phyloP scores from a whole-genome alignment of 23 tunicate species.

The Trididemnum clinides region DNA sequence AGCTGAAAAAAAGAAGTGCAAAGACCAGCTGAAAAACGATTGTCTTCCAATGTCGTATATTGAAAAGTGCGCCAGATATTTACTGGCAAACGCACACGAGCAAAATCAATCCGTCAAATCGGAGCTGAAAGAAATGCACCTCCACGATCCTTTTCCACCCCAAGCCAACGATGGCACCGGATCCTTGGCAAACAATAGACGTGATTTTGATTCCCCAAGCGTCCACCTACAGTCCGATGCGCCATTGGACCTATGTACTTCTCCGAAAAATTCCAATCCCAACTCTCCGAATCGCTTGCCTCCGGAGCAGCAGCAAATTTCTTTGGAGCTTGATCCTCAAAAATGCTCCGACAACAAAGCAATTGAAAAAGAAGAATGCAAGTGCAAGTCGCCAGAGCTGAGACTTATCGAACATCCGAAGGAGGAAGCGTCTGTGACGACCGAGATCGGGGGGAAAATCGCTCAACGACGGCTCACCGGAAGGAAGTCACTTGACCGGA shows the following conservation, averaged over 20 bases:
- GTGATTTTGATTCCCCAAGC: not conserved
- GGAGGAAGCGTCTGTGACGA: not conserved
- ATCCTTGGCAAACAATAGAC: not conserved
- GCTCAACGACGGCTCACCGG: slow-evolving; percentile 37
- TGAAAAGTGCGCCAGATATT: not conserved
- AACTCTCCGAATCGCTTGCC: slow-evolving; percentile 4
- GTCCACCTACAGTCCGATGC: slow-evolving; percentile 47
- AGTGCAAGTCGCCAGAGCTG: slow-evolving; percentile 48
- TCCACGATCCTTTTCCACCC: not conserved
- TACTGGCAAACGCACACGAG: not conserved
- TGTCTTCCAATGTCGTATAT: not conserved
- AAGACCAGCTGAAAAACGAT: not conserved
- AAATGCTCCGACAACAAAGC: not conserved
- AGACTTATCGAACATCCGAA: slow-evolving; percentile 36
- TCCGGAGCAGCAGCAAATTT: not conserved
- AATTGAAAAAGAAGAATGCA: not conserved
- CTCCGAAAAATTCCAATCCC: slow-evolving; percentile 67
- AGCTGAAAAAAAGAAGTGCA: not conserved
- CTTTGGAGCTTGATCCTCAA: not conserved
- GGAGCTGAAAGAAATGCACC: too few relatives aligned
- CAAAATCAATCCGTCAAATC: not conserved
- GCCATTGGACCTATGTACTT: slow-evolving; percentile 78
- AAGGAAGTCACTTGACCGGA: slow-evolving; percentile 64
- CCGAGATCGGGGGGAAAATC: not conserved
- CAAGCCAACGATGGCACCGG: too few relatives aligned